These are phyloP conservation scores for Chalcosyrphus nemorum DNA, from an alignment of 2,888 invertebrate species.

Conservation along the genomic window DNA sequence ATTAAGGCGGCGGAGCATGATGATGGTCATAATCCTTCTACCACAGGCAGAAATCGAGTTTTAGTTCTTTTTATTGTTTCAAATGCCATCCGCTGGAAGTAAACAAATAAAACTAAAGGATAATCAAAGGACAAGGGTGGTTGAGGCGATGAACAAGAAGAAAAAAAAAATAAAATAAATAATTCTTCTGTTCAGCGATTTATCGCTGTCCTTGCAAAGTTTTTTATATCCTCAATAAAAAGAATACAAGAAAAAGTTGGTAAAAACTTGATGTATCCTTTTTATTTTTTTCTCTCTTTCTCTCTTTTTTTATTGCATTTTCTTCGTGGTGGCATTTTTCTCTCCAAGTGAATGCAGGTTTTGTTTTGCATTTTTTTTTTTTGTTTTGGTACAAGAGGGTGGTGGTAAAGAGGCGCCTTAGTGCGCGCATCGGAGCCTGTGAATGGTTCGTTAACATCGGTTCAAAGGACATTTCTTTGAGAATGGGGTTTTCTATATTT, in stretches of 20 bases:
- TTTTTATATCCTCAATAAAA: conserved; percentile 63
- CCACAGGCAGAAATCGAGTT: conserved; percentile 54
- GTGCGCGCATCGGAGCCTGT: conserved; percentile 68
- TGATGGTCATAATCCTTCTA: conserved; percentile 70
- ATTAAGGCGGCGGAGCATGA: conserved; percentile 70
- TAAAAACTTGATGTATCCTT: conserved; percentile 69
- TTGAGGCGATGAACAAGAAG: neutral
- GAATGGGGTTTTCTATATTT: conserved; percentile 1
- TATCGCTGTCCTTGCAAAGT: conserved; percentile 69
- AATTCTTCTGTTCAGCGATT: conserved; percentile 61
- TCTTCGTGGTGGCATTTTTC: conserved; percentile 67
- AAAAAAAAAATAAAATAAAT: neutral
- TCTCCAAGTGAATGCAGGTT: conserved; percentile 69
- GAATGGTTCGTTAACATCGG: conserved; percentile 73
- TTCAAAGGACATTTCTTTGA: conserved; percentile 71
- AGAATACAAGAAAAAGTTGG: conserved; percentile 33
- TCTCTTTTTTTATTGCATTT: conserved; percentile 40
- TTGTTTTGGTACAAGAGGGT: neutral
- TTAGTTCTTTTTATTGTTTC: conserved; percentile 44
- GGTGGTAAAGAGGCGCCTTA: conserved; percentile 59
- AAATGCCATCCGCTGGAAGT: conserved; percentile 58
- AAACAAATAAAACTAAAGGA: conserved; percentile 65
- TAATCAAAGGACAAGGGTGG: conserved; percentile 68
- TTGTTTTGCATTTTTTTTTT: neutral
- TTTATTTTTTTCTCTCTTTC: conserved; percentile 44